Conservation (phyloP, 2,113 vertebrate species). For the Ginglymostoma cirratum region DNA sequence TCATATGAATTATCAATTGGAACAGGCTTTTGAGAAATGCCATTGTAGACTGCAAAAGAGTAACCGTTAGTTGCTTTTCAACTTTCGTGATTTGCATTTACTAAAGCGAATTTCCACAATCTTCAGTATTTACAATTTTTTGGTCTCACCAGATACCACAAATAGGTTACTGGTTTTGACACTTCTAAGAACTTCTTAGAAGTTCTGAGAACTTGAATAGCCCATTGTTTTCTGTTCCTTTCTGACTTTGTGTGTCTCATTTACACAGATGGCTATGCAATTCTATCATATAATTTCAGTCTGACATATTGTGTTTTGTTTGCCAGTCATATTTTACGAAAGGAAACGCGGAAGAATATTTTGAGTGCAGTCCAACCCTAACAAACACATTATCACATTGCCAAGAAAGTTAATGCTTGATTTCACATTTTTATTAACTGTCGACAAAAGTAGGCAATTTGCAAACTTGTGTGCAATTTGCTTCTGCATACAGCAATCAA, state of each 20-base stretch:
- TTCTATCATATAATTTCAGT: not conserved
- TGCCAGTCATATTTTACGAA: not conserved
- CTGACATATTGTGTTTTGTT: not conserved
- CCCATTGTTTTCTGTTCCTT: not conserved
- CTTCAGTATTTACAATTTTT: not conserved
- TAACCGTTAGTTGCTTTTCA: not conserved
- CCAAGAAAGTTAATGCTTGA: conserved; percentile 4
- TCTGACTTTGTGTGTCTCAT: not conserved
- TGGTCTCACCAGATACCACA: not conserved
- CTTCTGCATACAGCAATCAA: not conserved
- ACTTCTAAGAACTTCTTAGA: no score
- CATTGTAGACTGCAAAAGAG: not conserved
- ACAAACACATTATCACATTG: not conserved
- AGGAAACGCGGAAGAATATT: not conserved
- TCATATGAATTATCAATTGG: not conserved
- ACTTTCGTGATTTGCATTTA: no score
- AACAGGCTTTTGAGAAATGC: not conserved
- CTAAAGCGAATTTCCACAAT: no score
- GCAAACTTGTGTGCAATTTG: not conserved
- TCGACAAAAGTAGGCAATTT: not conserved
- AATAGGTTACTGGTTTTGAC: not conserved
- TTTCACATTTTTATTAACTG: not conserved
- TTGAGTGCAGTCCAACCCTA: not conserved
- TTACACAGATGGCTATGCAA: not conserved
- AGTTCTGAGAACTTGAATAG: not conserved